These are phyloP conservation scores for Ploceus nigricollis DNA, from an alignment of 2,113 vertebrate species.

Conservation along the genomic window DNA sequence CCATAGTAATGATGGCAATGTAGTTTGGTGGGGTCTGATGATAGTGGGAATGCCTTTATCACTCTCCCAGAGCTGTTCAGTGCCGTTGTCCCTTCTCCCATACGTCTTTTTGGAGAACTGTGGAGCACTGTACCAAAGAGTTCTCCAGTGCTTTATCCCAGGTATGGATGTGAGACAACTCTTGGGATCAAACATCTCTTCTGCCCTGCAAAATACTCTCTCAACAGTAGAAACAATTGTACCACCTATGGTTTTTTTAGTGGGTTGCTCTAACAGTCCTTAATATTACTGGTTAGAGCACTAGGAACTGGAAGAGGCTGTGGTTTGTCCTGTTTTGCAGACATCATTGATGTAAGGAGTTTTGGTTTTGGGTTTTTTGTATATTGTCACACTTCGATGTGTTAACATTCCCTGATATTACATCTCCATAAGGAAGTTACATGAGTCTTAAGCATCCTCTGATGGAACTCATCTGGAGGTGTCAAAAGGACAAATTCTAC, in stretches of 20 bases:
- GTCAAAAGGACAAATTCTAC: not conserved
- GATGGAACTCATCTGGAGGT: not conserved
- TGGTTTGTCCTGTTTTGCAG: not conserved
- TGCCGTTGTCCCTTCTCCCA: not conserved
- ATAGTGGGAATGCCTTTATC: not conserved
- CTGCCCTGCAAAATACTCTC: not conserved
- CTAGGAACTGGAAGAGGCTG: not conserved
- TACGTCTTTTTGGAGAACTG: not conserved
- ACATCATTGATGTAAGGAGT: not conserved
- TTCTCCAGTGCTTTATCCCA: not conserved
- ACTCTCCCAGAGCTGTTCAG: not conserved
- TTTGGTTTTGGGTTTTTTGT: accelerated
- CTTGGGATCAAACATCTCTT: not conserved
- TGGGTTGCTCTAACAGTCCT: not conserved
- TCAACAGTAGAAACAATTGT: not conserved
- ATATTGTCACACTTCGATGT: not conserved
- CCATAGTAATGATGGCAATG: not conserved
- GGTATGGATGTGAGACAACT: not conserved
- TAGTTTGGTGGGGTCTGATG: not conserved
- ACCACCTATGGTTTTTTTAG: not conserved
- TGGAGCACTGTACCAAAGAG: not conserved
- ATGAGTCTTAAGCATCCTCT: not conserved
- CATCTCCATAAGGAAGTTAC: not conserved
- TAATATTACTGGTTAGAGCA: not conserved
- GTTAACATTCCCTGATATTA: not conserved